A percentile compares a stretch with the other conserved stretches of the same genome.
Evolutionary conservation across 1,140 invertebrate genomes (phyloP).

Genomic region (Drosophila nannoptera): DNA sequence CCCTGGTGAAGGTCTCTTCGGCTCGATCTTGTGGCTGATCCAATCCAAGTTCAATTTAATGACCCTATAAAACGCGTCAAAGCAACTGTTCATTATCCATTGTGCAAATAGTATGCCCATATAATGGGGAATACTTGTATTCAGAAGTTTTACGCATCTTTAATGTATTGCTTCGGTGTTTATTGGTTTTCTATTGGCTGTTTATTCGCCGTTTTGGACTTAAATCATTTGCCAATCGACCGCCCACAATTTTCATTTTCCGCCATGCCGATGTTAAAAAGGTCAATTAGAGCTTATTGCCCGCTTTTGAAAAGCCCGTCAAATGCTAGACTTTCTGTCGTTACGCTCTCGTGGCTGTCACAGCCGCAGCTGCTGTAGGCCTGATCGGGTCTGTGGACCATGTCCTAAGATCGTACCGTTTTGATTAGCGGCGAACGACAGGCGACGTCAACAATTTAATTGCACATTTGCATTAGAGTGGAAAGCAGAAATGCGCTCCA

Average conservation of each 20-base stretch:
- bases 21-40: slow-evolving; percentile 12
- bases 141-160: slow-evolving; percentile 28
- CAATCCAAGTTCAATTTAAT: slow-evolving; percentile 59
- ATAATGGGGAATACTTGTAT: slow-evolving; percentile 21
- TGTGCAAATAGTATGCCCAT: slow-evolving; percentile 46
- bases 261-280: slow-evolving; percentile 45
- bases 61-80: slow-evolving; percentile 41
- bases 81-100: slow-evolving; percentile 45
- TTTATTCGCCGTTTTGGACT: slow-evolving; percentile 12
- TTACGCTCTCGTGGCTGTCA: slow-evolving; percentile 59
- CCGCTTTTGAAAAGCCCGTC: slow-evolving; percentile 49
- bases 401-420: slow-evolving; percentile 68
- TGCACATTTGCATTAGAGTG: slow-evolving; percentile 75
- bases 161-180: slow-evolving; percentile 19
- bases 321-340: slow-evolving; percentile 33
- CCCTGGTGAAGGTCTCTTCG: slow-evolving; percentile 12
- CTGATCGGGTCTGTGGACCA: slow-evolving; percentile 13
- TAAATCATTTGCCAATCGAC: slow-evolving; percentile 34
- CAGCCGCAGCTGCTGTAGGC: slow-evolving; percentile 25
- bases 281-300: slow-evolving; percentile 74
- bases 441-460: slow-evolving; percentile 73
- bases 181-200: slow-evolving; percentile 16
- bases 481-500: slow-evolving; percentile 47
- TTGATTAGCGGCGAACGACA: slow-evolving; percentile 59
- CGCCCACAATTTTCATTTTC: slow-evolving; percentile 50